These are phyloP conservation scores for Sinonovacula constricta DNA, from an alignment of 1,140 invertebrate species.

Conservation along the genomic window DNA sequence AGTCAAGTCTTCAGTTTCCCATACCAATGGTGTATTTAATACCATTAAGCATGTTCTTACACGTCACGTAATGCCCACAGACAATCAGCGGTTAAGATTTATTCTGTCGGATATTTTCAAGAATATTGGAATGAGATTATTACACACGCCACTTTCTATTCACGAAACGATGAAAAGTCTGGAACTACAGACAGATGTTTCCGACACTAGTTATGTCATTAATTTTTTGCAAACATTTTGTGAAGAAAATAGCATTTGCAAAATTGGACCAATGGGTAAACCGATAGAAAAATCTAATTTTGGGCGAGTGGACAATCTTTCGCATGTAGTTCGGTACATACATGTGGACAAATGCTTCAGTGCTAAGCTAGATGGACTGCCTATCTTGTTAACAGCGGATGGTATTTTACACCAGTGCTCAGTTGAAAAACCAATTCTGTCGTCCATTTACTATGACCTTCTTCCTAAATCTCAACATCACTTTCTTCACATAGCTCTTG, in stretches of 20 bases:
- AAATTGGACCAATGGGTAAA: conserved; percentile 22
- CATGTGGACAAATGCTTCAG: too few species aligned
- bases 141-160: conserved; percentile 30
- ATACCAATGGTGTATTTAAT: not conserved
- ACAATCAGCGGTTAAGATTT: not conserved
- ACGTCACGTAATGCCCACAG: too few species aligned
- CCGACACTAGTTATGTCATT: conserved; percentile 19
- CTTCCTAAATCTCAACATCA: too few species aligned
- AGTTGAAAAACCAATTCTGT: too few species aligned
- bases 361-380: not conserved
- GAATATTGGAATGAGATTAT: conserved; percentile 44
- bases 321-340: not conserved
- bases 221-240: conserved; percentile 40
- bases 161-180: conserved; percentile 14
- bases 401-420: too few species aligned
- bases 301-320: not conserved
- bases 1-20: not conserved
- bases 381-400: conserved; percentile 27
- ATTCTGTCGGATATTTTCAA: conserved; percentile 18
- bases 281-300: not conserved
- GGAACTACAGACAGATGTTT: conserved; percentile 6
- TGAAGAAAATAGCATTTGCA: conserved; percentile 5
- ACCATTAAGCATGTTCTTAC: not conserved
- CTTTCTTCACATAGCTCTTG: too few species aligned
- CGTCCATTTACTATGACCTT: too few species aligned